Evolutionary conservation across 2,797 vertebrate species (phyloP), one percentile per base, ranked within the genome.

Genomic region (Phoeniculus purpureus): DNA sequence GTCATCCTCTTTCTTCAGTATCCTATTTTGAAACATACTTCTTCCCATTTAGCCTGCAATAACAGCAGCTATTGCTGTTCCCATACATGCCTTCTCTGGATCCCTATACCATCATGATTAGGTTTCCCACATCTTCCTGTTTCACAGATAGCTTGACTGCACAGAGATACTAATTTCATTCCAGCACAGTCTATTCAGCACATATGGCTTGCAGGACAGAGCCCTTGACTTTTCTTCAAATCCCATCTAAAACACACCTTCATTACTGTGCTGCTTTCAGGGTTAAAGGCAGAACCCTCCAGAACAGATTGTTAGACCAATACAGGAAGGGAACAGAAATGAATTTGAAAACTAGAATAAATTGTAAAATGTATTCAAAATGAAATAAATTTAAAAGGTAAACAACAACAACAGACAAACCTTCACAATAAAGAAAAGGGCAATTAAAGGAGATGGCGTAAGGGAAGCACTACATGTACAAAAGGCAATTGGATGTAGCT

Each of bases 1-100:
- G 85, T 93, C 82, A 89, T 60, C 76, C 78, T 92, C 64, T 73
- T 93, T 87, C 68, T 76, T 73, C 80, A 75, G 56, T 66, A 83
- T 55, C 34, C 50, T 86, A n/a, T 81, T 92, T 89, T 0, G 0
- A 27, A 89, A 80, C n/a, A 59, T 19, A 43, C 9, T 74, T 88
- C 77, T 80, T 93, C 45, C 79, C 81, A 17, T 78, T 83, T 79
- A 76, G 79, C 81, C 66, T 87, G 50, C 50, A 77, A 50, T 51
- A 31, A 65, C 52, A 86, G 6, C 58, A 89, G 91, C 50, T 22
- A 4, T 29, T 76, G 52, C 31, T 81, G 19, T 67, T 94, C 56
- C 81, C 60, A 58, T 91, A 87, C 47, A 34, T 29, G 48, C 55
- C 37, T 77, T 85, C 65, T 71, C 61, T 25, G 25, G 27, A 77